Percentiles rank a stretch among this genome's conserved stretches.
These are phyloP conservation scores for Acipenser oxyrinchus DNA, from an alignment of 2,797 vertebrate species.

Conservation along the genomic window DNA sequence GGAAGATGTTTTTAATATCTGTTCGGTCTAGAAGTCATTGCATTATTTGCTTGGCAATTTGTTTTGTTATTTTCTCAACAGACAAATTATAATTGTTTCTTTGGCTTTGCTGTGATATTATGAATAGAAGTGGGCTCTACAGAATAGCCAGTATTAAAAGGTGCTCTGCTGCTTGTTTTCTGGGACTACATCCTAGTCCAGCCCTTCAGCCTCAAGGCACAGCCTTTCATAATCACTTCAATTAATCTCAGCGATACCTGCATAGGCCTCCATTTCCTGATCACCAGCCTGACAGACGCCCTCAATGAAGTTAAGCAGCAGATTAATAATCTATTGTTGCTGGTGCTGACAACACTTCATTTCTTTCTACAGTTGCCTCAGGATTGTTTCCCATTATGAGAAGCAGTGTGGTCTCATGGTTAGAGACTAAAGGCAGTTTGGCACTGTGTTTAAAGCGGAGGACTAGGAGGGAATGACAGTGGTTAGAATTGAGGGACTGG, in stretches of 20 bases:
- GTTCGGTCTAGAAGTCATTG: no score
- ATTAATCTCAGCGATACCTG: constrained; percentile 9
- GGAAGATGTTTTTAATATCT: no score
- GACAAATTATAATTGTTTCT: no score
- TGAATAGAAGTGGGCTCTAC: no score
- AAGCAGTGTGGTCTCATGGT: neutral
- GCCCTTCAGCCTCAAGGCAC: no score
- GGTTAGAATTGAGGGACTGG: neutral
- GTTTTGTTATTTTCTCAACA: no score
- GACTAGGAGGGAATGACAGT: neutral
- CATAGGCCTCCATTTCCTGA: neutral
- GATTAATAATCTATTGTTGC: neutral
- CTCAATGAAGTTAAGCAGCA: neutral
- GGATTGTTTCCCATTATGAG: neutral
- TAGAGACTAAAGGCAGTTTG: neutral
- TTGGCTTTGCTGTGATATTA: no score
- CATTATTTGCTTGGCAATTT: no score
- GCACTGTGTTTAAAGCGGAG: neutral
- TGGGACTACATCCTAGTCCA: neutral
- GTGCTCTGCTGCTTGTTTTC: no score
- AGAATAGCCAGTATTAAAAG: no score
- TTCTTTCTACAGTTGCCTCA: neutral
- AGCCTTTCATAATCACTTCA: constrained; percentile 4
- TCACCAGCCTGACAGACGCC: neutral
- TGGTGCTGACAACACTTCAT: neutral